Conservation (phyloP, 2,888 invertebrate species). For the Ametastegia equiseti region DNA sequence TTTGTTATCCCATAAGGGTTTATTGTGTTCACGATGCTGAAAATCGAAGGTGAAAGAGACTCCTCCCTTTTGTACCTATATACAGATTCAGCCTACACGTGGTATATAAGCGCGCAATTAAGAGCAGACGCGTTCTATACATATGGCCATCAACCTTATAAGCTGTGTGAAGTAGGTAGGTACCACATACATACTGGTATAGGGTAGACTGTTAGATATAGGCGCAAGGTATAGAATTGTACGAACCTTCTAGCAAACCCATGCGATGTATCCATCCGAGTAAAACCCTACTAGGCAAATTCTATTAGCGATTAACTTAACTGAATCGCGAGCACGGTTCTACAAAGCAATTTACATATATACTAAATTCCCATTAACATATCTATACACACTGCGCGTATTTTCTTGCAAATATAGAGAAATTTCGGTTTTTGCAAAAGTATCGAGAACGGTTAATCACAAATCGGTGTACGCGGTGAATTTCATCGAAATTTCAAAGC, state of each 20-base stretch:
- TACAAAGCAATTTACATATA: conserved; percentile 29
- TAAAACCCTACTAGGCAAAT: conserved; percentile 27
- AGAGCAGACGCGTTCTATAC: background rate
- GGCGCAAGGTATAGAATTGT: too few relatives aligned
- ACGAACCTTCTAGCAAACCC: background rate
- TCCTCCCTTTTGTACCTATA: background rate
- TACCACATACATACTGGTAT: background rate
- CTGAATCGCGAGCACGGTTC: conserved; percentile 15
- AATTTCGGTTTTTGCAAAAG: too few relatives aligned
- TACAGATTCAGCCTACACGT: background rate
- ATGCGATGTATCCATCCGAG: conserved; percentile 7
- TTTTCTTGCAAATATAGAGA: conserved; percentile 9
- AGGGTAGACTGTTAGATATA: too few relatives aligned
- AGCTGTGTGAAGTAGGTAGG: conserved; percentile 24
- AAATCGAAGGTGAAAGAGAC: background rate
- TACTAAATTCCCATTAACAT: conserved; percentile 32
- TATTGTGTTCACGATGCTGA: background rate
- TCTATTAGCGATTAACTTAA: conserved; percentile 41
- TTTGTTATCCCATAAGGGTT: background rate
- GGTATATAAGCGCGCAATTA: background rate
- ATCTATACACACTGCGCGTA: background rate
- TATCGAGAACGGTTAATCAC: too few relatives aligned
- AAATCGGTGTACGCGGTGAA: too few relatives aligned
- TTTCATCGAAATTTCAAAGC: too few relatives aligned
- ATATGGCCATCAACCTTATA: background rate